These are phyloP conservation scores for Apostichopus californicus DNA, from an alignment of 35 echinoderm and acorn worm genomes.

Conservation along the genomic window DNA sequence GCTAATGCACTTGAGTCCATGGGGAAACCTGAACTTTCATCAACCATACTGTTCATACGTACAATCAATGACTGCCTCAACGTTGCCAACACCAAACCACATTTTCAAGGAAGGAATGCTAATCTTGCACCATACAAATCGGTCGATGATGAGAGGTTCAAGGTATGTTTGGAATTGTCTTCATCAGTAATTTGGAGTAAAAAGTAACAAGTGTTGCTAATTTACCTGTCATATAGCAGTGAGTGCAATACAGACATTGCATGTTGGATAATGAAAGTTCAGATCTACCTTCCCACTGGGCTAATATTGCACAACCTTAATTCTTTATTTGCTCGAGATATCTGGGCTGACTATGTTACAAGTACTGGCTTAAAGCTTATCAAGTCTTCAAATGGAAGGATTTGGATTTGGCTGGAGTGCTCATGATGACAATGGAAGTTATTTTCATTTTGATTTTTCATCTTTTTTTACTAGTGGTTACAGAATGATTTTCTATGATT, in stretches of 20 bases:
- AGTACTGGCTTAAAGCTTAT: too few relatives aligned
- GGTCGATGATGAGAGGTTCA: not conserved
- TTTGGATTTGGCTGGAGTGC: too few relatives aligned
- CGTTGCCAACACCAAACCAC: not conserved
- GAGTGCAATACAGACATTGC: not conserved
- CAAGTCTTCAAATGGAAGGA: not conserved
- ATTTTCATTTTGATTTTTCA: not conserved
- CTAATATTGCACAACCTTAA: too few relatives aligned
- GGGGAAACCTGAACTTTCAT: slow-evolving; percentile 23
- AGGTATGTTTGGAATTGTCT: not conserved
- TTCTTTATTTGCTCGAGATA: too few relatives aligned
- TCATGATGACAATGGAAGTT: not conserved
- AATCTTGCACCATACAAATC: not conserved
- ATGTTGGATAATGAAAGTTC: not conserved
- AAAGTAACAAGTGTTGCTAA: not conserved
- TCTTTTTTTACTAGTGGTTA: slow-evolving; percentile 58
- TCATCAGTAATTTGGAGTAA: not conserved
- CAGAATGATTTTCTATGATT: slow-evolving; percentile 55
- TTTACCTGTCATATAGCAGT: not conserved
- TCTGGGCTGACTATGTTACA: too few relatives aligned
- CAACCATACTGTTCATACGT: slow-evolving; percentile 63
- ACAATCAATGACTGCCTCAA: slow-evolving; percentile 30
- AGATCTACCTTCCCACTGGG: not conserved
- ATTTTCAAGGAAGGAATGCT: not conserved
- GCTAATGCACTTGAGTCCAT: slow-evolving; percentile 58